Evolutionary conservation across 2,797 vertebrate species (phyloP).

Genomic region (Falco naumanni): DNA sequence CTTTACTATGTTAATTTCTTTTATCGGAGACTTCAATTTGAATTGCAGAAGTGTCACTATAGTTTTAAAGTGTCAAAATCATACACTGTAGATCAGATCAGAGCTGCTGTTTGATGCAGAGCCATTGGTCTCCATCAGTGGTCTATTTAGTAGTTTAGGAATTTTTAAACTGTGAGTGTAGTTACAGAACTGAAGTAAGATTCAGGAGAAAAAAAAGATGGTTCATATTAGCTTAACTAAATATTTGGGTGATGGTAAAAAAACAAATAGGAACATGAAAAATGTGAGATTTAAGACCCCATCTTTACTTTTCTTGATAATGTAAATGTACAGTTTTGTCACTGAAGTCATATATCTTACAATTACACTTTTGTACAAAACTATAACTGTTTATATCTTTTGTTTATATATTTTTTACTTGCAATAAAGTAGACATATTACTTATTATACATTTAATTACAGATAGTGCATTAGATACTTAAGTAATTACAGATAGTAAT

Average conservation of each 20-base stretch:
- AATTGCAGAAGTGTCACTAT: neutral
- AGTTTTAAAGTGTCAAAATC: neutral
- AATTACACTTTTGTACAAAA: neutral
- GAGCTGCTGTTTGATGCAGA: neutral
- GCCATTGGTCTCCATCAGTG: neutral
- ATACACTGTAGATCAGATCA: neutral
- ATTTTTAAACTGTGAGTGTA: neutral
- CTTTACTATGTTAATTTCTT: neutral
- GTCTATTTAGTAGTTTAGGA: neutral
- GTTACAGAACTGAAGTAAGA: neutral
- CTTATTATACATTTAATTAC: neutral
- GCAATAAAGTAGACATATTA: neutral
- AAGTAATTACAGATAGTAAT: neutral
- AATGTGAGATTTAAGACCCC: neutral
- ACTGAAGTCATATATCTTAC: neutral
- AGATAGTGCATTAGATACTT: neutral
- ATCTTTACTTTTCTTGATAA: neutral
- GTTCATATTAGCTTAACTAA: neutral
- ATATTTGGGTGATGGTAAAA: neutral
- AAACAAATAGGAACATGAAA: neutral
- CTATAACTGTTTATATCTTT: neutral
- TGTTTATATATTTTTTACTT: neutral
- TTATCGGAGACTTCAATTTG: neutral
- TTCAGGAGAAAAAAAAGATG: neutral
- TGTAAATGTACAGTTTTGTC: neutral